These are phyloP conservation scores for Ploceus nigricollis DNA, from an alignment of 2,113 vertebrate genomes.

Conservation along the genomic window DNA sequence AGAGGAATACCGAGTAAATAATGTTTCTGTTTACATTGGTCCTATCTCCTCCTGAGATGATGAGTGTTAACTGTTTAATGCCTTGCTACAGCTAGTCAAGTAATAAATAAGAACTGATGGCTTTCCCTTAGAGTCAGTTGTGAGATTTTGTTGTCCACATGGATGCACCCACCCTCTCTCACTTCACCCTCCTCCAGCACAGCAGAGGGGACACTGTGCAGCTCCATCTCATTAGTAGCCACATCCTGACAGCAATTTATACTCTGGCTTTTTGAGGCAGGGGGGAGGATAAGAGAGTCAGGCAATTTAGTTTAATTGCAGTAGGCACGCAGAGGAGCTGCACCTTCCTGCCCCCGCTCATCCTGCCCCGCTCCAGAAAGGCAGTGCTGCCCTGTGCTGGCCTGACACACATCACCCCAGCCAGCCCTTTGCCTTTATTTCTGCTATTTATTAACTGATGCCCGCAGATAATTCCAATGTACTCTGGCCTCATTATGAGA, in stretches of 20 bases:
- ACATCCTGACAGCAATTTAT: not conserved
- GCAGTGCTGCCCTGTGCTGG: not conserved
- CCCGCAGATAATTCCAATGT: not conserved
- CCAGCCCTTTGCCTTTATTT: not conserved
- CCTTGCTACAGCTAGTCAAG: not conserved
- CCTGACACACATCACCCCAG: not conserved
- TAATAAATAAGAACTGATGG: not conserved
- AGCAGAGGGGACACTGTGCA: not conserved
- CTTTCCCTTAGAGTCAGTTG: not conserved
- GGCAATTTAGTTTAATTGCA: constrained; percentile 21
- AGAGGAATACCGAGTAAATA: not conserved
- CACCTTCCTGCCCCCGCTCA: not conserved
- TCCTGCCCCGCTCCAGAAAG: not conserved
- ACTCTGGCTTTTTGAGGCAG: not conserved
- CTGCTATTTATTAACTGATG: constrained; percentile 22
- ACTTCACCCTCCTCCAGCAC: not conserved
- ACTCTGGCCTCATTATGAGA: not conserved
- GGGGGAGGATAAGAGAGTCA: not conserved
- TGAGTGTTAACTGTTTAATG: not conserved
- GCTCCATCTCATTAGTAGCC: not conserved
- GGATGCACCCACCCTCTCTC: not conserved
- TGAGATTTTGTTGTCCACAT: not conserved
- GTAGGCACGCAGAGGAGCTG: accelerated
- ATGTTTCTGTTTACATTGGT: not conserved
- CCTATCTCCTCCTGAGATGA: not conserved